Evolutionary conservation across 2,113 vertebrate species (phyloP).

Genomic region (Tyrannus savana): DNA sequence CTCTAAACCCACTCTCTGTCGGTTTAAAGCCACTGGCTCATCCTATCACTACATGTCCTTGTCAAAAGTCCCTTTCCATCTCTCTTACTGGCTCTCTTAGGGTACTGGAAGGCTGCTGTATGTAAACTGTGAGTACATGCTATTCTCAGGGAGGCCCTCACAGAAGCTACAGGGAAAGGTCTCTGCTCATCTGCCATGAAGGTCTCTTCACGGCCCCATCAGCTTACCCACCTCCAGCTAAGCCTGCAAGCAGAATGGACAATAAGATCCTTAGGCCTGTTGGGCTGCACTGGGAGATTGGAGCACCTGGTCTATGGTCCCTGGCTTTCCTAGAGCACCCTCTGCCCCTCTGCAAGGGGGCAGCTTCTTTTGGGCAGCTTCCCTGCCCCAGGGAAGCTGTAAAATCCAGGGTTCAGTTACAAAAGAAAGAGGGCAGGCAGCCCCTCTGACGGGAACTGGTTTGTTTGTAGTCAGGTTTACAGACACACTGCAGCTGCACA

Average conservation of each 20-base stretch:
- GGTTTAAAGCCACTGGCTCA: not conserved
- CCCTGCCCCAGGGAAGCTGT: not conserved
- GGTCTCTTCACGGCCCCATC: not conserved
- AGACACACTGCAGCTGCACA: not conserved
- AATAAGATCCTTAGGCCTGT: not conserved
- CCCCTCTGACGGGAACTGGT: rapidly evolving
- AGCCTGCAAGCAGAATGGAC: not conserved
- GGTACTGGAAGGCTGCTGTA: not conserved
- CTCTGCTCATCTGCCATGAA: not conserved
- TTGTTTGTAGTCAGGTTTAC: not conserved
- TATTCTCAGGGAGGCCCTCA: not conserved
- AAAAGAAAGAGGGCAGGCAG: not conserved
- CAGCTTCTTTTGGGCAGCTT: not conserved
- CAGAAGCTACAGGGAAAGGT: not conserved
- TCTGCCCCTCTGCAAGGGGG: not conserved
- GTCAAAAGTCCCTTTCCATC: not conserved
- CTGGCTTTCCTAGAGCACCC: not conserved
- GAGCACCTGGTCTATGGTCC: not conserved
- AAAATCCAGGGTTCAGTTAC: not conserved
- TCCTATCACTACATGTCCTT: not conserved
- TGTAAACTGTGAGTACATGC: not conserved
- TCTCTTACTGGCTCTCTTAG: not conserved
- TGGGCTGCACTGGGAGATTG: not conserved
- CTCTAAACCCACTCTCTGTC: not conserved
- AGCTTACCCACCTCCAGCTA: not conserved